Evolutionary conservation across 2,797 vertebrate genomes (phyloP).

Genomic region (Myotis myotis): DNA sequence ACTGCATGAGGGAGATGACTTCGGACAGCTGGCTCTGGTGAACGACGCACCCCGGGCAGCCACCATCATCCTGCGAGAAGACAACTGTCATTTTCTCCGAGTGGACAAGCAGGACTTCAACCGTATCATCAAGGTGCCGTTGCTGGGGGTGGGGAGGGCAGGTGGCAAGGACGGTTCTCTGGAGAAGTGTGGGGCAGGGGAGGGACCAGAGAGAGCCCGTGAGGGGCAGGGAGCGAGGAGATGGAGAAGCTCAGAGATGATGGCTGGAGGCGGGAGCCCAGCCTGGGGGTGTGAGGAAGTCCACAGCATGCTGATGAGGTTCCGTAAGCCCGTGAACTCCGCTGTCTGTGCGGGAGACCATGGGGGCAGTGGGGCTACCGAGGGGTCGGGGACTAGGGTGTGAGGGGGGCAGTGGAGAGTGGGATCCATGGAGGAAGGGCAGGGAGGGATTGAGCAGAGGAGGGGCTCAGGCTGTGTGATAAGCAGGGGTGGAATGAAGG

Average conservation of each 20-base stretch:
- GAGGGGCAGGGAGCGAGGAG: neutral
- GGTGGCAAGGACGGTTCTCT: neutral
- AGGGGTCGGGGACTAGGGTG: neutral
- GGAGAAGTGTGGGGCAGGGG: neutral
- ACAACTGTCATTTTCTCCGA: constrained; percentile 95
- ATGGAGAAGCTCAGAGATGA: neutral
- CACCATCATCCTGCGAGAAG: constrained; percentile 95
- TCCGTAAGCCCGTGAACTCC: neutral
- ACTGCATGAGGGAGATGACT: constrained; percentile 95
- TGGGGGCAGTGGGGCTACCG: neutral
- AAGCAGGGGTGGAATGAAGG: too few species aligned
- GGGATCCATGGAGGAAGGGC: neutral
- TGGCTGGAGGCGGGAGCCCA: neutral
- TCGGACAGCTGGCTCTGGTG: constrained; percentile 95
- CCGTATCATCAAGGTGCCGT: constrained; percentile 92
- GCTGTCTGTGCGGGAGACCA: neutral
- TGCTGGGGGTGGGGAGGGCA: neutral
- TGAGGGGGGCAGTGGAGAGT: neutral
- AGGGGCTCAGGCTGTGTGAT: neutral
- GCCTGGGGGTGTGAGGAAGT: neutral
- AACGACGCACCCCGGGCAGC: constrained; percentile 95
- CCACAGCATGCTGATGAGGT: accelerated
- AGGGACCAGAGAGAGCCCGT: neutral
- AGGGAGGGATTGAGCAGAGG: neutral
- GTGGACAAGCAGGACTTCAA: constrained; percentile 98